phyloP scores from a whole-genome alignment of 2,113 vertebrate species.

The Microtus ochrogaster region DNA sequence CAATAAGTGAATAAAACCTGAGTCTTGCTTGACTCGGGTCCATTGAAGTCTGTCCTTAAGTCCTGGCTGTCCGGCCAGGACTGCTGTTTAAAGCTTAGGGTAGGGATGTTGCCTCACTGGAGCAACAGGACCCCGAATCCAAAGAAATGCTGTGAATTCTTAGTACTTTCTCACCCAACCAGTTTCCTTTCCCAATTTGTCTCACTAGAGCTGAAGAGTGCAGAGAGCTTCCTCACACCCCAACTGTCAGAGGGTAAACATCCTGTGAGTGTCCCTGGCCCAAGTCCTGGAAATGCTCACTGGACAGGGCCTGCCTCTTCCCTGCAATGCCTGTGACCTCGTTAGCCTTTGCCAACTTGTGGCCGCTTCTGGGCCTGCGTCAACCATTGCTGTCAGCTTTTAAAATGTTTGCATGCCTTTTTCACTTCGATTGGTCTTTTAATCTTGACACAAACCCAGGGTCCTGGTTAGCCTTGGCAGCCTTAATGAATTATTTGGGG shows the following conservation, averaged over 20 bases:
- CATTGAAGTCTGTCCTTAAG: not conserved
- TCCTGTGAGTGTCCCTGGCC: slow-evolving; percentile 77
- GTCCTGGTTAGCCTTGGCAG: not conserved
- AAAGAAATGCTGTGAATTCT: slow-evolving; percentile 42
- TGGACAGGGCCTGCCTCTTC: slow-evolving; percentile 1
- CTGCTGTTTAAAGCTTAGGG: not conserved
- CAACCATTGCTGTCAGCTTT: slow-evolving; percentile 28
- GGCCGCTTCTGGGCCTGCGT: not conserved
- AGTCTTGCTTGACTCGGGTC: not conserved
- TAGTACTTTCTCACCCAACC: slow-evolving; percentile 66
- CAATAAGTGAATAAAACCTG: not conserved
- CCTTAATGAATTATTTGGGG: not conserved
- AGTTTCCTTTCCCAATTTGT: slow-evolving; percentile 71
- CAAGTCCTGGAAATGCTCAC: slow-evolving; percentile 54
- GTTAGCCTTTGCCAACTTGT: slow-evolving; percentile 15
- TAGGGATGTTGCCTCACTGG: not conserved
- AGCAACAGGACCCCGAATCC: slow-evolving; percentile 28
- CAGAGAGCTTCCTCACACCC: slow-evolving; percentile 69
- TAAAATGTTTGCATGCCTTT: slow-evolving; percentile 15
- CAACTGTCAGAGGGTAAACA: slow-evolving; percentile 77
- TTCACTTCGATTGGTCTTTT: not conserved
- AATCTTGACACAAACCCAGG: not conserved
- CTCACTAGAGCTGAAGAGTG: slow-evolving; percentile 78
- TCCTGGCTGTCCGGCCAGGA: not conserved
- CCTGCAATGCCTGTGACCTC: not conserved